Evolutionary conservation across 92 coral and sea anemone genomes (phyloP).

Genomic region (Plumapathes pennacea): DNA sequence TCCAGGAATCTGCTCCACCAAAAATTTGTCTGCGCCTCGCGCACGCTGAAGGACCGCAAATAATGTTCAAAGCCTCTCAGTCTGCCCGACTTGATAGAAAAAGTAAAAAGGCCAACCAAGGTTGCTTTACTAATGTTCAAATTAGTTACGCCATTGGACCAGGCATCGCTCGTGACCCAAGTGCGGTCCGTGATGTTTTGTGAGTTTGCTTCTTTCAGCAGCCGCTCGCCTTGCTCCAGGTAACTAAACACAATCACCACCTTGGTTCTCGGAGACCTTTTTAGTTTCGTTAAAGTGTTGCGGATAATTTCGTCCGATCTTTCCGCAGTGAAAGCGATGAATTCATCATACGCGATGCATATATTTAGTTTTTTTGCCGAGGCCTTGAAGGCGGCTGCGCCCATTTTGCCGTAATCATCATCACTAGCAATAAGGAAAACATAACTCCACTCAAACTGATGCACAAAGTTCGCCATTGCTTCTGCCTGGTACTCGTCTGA

Average conservation of each 20-base stretch:
- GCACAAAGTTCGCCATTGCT: slow-evolving; percentile 88
- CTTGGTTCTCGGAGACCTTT: slow-evolving; percentile 46
- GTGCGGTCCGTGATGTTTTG: slow-evolving; percentile 72
- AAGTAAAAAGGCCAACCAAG: slow-evolving; percentile 73
- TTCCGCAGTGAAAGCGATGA: slow-evolving; percentile 67
- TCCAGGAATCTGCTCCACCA: slow-evolving; percentile 76
- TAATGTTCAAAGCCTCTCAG: slow-evolving; percentile 48
- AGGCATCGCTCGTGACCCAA: slow-evolving; percentile 95
- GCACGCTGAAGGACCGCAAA: slow-evolving; percentile 41
- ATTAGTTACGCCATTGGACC: slow-evolving; percentile 50
- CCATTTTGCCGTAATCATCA: slow-evolving; percentile 95
- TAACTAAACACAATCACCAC: slow-evolving; percentile 84
- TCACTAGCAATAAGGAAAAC: slow-evolving; percentile 87
- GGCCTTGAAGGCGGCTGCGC: slow-evolving; percentile 80
- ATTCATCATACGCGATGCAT: slow-evolving; percentile 83
- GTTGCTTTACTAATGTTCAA: slow-evolving; percentile 43
- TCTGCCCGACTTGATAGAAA: slow-evolving; percentile 60
- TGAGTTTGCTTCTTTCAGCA: slow-evolving; percentile 60
- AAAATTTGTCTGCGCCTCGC: slow-evolving; percentile 33
- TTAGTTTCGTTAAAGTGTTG: slow-evolving; percentile 43
- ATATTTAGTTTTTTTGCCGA: slow-evolving; percentile 67
- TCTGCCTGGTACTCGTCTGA: slow-evolving; percentile 92
- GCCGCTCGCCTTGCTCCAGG: slow-evolving; percentile 57
- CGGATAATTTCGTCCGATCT: slow-evolving; percentile 50
- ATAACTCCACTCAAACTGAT: slow-evolving; percentile 78